These are phyloP conservation scores for Corythornis cristatus DNA, from an alignment of 2,113 vertebrate species.

Conservation along the genomic window DNA sequence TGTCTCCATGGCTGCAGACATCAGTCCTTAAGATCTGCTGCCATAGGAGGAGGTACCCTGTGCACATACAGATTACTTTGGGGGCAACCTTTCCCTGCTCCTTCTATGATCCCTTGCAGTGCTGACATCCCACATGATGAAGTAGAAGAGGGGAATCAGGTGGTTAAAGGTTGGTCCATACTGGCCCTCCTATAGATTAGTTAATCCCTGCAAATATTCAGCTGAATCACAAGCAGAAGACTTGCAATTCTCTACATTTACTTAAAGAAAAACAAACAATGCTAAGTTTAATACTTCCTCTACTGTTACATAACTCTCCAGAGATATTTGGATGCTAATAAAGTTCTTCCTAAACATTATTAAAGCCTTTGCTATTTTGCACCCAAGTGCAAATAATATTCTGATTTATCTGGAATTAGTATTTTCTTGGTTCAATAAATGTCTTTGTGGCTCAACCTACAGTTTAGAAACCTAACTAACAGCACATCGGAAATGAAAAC, in stretches of 20 bases:
- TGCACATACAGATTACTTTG: background rate
- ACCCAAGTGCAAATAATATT: background rate
- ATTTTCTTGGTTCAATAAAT: background rate
- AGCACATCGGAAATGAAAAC: background rate
- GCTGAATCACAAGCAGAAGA: background rate
- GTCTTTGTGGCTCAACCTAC: background rate
- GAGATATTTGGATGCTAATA: background rate
- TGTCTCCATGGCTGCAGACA: background rate
- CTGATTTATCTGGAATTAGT: slow-evolving; percentile 7
- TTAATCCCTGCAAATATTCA: background rate
- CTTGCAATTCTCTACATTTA: background rate
- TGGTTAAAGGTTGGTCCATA: background rate
- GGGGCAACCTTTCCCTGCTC: background rate
- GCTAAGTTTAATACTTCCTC: background rate
- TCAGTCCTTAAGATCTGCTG: accelerated
- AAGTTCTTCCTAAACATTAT: background rate
- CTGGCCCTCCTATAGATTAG: background rate
- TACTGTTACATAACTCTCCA: background rate
- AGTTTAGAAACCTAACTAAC: background rate
- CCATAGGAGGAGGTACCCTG: background rate
- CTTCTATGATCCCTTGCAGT: background rate
- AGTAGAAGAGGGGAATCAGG: background rate
- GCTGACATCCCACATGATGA: background rate
- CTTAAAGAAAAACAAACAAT: background rate
- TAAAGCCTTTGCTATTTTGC: background rate